Percentiles rank a stretch among this genome's conserved stretches.
These are phyloP conservation scores for Chloroclysta siterata DNA, from an alignment of 2,888 invertebrate species.

Conservation along the genomic window DNA sequence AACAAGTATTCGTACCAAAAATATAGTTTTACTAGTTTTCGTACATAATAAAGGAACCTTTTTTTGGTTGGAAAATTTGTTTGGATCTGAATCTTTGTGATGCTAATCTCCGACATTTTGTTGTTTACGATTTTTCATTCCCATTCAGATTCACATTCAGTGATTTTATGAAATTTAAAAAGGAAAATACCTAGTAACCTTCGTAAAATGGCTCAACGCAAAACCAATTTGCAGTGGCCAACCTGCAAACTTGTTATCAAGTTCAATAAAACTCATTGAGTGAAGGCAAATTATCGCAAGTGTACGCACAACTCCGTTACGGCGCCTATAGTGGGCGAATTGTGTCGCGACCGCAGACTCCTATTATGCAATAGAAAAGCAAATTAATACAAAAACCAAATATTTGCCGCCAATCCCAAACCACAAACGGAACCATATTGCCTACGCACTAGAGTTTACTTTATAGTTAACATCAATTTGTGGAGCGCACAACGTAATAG, in stretches of 20 bases:
- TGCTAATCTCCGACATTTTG: no score
- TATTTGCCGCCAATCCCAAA: conserved; percentile 48
- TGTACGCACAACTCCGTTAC: conserved; percentile 53
- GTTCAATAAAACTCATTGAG: conserved; percentile 22
- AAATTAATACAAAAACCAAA: conserved; percentile 52
- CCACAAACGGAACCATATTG: conserved; percentile 54
- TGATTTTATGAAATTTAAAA: no score
- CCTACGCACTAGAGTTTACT: conserved; percentile 60
- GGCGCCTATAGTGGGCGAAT: conserved; percentile 55
- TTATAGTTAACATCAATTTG: conserved; percentile 68
- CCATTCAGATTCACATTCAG: no score
- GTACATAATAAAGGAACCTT: no score
- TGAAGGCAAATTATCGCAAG: conserved; percentile 41
- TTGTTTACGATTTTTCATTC: no score
- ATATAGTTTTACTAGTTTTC: no score
- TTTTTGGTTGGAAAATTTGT: no score
- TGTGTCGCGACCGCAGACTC: conserved; percentile 51
- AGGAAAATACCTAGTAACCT: background rate
- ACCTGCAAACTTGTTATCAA: conserved; percentile 2
- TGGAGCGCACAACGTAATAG: conserved; percentile 56
- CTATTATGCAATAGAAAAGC: conserved; percentile 63
- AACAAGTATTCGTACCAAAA: no score
- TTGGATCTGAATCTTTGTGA: no score
- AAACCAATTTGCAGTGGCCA: background rate
- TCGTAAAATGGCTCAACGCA: background rate